These are phyloP conservation scores for Boleophthalmus pectinirostris DNA, from an alignment of 2,113 vertebrate species.

Conservation along the genomic window DNA sequence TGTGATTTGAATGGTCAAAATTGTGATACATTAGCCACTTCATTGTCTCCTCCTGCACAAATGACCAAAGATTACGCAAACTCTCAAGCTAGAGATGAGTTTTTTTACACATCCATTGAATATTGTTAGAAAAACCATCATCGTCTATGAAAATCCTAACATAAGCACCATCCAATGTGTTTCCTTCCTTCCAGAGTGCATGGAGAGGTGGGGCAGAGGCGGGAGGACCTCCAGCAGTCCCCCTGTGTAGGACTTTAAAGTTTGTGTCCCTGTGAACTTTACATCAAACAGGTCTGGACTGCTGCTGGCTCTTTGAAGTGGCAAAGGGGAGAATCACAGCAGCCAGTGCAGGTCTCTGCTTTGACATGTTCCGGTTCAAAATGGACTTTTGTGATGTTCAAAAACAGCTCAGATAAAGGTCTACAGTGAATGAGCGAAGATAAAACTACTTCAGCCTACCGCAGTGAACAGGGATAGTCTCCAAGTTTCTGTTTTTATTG, in stretches of 20 bases:
- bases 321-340: conserved; percentile 41
- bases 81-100: background rate
- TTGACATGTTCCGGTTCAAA: conserved; percentile 64
- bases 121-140: conserved; percentile 3
- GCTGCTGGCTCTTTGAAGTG: conserved; percentile 76
- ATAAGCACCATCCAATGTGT: conserved; percentile 32
- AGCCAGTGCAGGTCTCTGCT: conserved; percentile 52
- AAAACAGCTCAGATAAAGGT: conserved; percentile 59
- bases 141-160: conserved; percentile 35
- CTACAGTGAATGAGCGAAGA: conserved; percentile 49
- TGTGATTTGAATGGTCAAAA: conserved; percentile 14
- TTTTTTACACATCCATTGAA: background rate
- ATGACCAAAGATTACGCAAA: conserved; percentile 3
- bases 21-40: conserved; percentile 6
- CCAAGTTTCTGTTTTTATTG: background rate
- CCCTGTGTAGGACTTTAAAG: conserved; percentile 72
- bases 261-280: conserved; percentile 78
- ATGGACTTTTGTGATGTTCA: conserved; percentile 42
- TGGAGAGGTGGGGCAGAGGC: conserved; percentile 47
- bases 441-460: conserved; percentile 24
- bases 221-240: conserved; percentile 63
- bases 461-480: background rate
- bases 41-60: background rate
- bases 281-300: conserved; percentile 75
- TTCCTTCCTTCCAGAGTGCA: conserved; percentile 48